Evolutionary conservation across 2,888 invertebrate species (phyloP), one percentile per base, ranked within the genome.

Genomic region (Rhagophthalmus giganteus): DNA sequence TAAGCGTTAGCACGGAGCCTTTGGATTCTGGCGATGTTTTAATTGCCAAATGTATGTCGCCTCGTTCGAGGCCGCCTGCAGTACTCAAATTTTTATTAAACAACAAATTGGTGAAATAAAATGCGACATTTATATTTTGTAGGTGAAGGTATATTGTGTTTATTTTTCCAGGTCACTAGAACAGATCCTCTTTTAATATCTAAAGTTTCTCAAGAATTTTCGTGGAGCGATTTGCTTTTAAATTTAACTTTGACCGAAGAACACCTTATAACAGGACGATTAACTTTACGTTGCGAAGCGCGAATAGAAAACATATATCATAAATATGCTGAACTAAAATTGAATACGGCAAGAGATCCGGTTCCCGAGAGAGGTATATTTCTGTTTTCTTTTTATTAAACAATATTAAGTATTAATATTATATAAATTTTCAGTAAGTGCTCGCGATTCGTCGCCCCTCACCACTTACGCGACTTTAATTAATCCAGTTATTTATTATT

Each of bases 1-100:
- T 90, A 62, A 80, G 81, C 62, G 82, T 88, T n/a, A 86, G 87
- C 61, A 83, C 84, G 52, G 83, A 85, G 44, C 83, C 85, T 38
- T 87, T 90, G 71, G 85, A 86, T 68, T 83, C 86, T 0, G 88
- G 88, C 1, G 90, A 90, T 71, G 76, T 79, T 20, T 76, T 91
- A 52, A 78, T 79, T 46, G 90, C 88, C 35, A 91, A 90, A 76
- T 91, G 91, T 74, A 84, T 87, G n/a, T 84, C 88, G 2, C 81
- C 85, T 3, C 85, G 87, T 2, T 86, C 89, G n/a, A 81, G 81
- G 60, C 91, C 90, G 5, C 80, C 84, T 25, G 85, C 86, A 20
- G 82, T 83, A 60, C 80, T 91, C 54, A 87, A 84, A 65, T 88
- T 90, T 64, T 81, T 82, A 61, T 81, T 91, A 59, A 90, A 91